Percentiles rank a stretch among this genome's conserved stretches.
Conservation (phyloP, 2,888 invertebrate species). For the Drosophila anomelani region DNA sequence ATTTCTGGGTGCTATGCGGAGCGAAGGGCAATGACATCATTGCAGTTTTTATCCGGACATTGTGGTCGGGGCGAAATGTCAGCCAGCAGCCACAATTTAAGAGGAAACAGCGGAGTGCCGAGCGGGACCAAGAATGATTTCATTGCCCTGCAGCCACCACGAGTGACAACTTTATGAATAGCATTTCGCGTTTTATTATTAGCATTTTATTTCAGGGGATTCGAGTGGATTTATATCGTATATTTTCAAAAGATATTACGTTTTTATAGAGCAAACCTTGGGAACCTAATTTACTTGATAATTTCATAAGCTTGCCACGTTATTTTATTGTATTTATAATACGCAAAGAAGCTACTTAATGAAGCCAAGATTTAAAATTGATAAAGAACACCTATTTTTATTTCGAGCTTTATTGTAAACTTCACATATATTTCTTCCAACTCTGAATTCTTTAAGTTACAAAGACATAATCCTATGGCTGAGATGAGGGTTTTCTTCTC, state of each 20-base stretch:
- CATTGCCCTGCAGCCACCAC: constrained; percentile 10
- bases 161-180: constrained; percentile 36
- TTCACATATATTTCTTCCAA: not conserved
- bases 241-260: not conserved
- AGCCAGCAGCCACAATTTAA: constrained; percentile 26
- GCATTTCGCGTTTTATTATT: constrained; percentile 25
- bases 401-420: not conserved
- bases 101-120: constrained; percentile 4
- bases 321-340: not conserved
- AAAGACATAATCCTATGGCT: constrained; percentile 5
- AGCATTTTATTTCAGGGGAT: not conserved
- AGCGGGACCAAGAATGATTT: constrained; percentile 4
- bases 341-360: not conserved
- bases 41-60: constrained; percentile 51
- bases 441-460: not conserved
- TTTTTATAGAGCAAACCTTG: not conserved
- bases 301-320: not conserved
- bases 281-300: no score
- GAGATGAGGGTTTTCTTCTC: constrained; percentile 9
- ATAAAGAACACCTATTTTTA: not conserved
- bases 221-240: not conserved
- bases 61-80: constrained; percentile 34
- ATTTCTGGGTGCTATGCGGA: constrained; percentile 3
- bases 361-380: no score
- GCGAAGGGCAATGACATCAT: constrained; percentile 61